Evolutionary conservation across 2,888 invertebrate genomes (phyloP), one percentile per base, ranked within the genome.

Genomic region (Oscheius sp.): DNA sequence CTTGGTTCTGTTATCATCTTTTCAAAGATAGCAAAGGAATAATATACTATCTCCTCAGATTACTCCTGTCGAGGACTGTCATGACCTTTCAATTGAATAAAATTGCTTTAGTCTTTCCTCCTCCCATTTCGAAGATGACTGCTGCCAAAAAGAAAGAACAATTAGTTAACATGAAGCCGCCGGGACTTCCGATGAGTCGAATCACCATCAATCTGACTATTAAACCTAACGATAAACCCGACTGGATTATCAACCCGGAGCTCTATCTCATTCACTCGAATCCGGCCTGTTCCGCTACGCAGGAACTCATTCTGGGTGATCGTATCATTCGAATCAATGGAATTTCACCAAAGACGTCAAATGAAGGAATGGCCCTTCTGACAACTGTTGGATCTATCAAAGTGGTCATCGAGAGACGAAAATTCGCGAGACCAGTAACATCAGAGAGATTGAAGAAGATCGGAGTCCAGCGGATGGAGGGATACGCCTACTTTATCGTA

Each of bases 241-340:
- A 36, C 36, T 59, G 59, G 59, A 14, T 28, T 9, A 59, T 59
- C 59, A 50, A 64, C 33, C 3, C 17, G 38, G 63, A 64, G 14
- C 50, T 64, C 36, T 50, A 26, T 38, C 49, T 64, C 36, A 38
- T 49, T 30, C 28, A 44, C 28, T 26, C 45, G 61, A 64, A 64
- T 33, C 17, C 33, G 30, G 50, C 14, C 26, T 59, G 59, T 41
- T n/a, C n/a, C n/a, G n/a, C n/a, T n/a, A 51, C 63, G 8, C 22
- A 36, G 50, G 51, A 64, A 14, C 50, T 64, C 22, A 64, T 64
- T 24, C 49, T 64, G 50, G 63, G 63, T 22, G 41, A 49, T 17
- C 38, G 50, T 12, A 49, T 51, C 28, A 36, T 49, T 2, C 20
- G 30, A 5, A 59, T 59, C 44, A 33, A 64, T 24, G 51, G 50